These are phyloP conservation scores for Phymastichus coffea DNA, from an alignment of 1,140 invertebrate genomes.

Conservation along the genomic window DNA sequence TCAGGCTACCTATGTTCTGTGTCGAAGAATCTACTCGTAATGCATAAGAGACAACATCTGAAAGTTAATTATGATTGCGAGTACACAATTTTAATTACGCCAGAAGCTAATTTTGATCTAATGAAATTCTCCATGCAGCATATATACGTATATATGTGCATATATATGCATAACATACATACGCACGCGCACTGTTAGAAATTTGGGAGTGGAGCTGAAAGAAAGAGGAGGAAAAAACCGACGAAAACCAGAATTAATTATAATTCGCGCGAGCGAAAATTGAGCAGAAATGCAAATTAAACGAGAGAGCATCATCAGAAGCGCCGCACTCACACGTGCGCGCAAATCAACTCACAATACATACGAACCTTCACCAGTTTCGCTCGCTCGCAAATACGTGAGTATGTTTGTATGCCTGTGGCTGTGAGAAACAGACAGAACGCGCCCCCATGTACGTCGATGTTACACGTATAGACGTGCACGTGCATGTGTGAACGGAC, in stretches of 20 bases:
- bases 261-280: background rate
- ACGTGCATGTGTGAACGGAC: constrained; percentile 24
- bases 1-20: too few species aligned
- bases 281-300: background rate
- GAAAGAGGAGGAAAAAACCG: background rate
- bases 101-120: too few species aligned
- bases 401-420: background rate
- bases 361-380: constrained; percentile 18
- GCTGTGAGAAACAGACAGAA: background rate
- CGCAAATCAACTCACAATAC: background rate
- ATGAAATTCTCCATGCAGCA: too few species aligned
- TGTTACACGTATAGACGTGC: constrained; percentile 10
- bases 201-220: too few species aligned
- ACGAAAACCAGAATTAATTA: constrained; percentile 7
- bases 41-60: too few species aligned
- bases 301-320: background rate
- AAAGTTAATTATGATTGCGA: too few species aligned
- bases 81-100: too few species aligned
- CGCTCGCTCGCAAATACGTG: constrained; percentile 25
- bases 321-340: background rate
- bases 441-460: background rate
- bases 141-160: too few species aligned
- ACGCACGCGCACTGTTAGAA: too few species aligned
- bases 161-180: too few species aligned
- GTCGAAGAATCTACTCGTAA: too few species aligned